Evolutionary conservation across 2,113 vertebrate genomes (phyloP).

Genomic region (Choloepus hoffmanni): DNA sequence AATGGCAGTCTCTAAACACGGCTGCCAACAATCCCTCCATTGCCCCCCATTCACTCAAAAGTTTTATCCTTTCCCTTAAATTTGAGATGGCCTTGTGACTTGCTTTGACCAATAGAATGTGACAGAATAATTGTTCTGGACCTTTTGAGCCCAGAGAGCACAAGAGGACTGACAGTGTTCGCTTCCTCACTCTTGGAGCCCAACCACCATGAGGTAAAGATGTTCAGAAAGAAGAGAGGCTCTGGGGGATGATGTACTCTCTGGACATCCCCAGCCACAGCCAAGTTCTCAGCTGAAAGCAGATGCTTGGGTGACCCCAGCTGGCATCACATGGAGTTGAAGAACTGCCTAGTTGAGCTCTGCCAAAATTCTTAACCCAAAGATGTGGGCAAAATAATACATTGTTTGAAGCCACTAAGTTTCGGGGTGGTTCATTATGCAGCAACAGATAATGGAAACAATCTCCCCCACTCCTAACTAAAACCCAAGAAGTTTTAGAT

Average conservation of each 20-base stretch:
- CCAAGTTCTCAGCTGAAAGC: not conserved
- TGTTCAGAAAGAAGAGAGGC: not conserved
- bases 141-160: not conserved
- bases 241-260: no score
- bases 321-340: not conserved
- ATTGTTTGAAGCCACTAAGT: not conserved
- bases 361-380: not conserved
- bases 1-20: not conserved
- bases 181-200: not conserved
- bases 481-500: not conserved
- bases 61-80: not conserved
- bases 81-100: not conserved
- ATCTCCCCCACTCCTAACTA: not conserved
- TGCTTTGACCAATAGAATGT: not conserved
- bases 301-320: not conserved
- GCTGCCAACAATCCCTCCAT: not conserved
- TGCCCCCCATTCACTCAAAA: not conserved
- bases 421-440: not conserved
- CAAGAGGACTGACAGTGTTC: not conserved
- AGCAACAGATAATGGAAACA: constrained; percentile 21
- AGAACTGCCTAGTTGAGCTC: not conserved
- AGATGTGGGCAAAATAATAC: not conserved
- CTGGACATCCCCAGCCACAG: not conserved
- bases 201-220: not conserved
- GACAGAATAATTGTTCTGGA: constrained; percentile 28